Conservation (phyloP, 1,140 invertebrate genomes). For the Marisa cornuarietis region DNA sequence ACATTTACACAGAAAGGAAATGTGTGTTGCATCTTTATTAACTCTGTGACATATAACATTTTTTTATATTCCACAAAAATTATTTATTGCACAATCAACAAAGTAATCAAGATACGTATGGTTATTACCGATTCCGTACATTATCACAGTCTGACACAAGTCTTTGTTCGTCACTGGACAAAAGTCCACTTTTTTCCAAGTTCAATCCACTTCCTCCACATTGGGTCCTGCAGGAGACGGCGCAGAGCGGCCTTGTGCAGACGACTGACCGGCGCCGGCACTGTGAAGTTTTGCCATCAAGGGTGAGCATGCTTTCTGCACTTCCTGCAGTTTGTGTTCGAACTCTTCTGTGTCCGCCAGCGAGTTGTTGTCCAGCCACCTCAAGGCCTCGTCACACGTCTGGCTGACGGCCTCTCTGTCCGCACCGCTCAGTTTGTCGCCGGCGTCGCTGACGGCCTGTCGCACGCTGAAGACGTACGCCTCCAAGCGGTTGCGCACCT, state of each 20-base stretch:
- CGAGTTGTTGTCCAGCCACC: constrained; percentile 94
- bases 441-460: constrained; percentile 79
- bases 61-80: too few relatives aligned
- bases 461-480: constrained; percentile 82
- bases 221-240: constrained; percentile 33
- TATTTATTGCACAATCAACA: too few relatives aligned
- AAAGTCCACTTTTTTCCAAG: constrained; percentile 22
- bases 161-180: too few relatives aligned
- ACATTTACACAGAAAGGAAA: too few relatives aligned
- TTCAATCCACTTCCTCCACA: constrained; percentile 56
- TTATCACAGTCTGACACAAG: too few relatives aligned
- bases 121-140: too few relatives aligned
- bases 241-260: background rate
- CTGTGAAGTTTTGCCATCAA: constrained; percentile 69
- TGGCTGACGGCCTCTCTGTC: constrained; percentile 87
- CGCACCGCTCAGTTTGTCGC: constrained; percentile 70
- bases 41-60: too few relatives aligned
- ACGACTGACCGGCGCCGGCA: constrained; percentile 34
- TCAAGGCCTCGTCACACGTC: constrained; percentile 91
- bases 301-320: constrained; percentile 62
- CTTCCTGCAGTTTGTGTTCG: constrained; percentile 57
- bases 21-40: too few relatives aligned
- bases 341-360: constrained; percentile 62
- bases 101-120: too few relatives aligned
- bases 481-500: constrained; percentile 77